Evolutionary conservation across 2,888 invertebrate genomes (phyloP), one percentile per base, ranked within the genome.

Genomic region (Drosophila mimica): DNA sequence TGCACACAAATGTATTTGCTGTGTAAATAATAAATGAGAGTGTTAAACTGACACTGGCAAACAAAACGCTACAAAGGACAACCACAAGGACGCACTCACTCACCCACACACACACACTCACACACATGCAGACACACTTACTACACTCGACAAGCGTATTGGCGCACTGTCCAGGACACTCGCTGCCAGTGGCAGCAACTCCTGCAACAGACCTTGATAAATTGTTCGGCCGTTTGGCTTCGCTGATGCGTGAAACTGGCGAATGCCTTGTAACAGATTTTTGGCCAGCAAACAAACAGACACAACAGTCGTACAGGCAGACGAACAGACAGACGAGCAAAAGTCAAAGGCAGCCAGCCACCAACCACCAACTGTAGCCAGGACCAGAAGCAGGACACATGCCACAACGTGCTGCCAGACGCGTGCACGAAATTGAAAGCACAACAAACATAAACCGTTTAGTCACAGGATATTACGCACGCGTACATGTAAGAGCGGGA

Each of bases 401-500:
- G 53, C 59, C 67, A 66, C 57, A 76, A 81, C 77, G 74, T 76
- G 76, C 72, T 78, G 78, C 67, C 61, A 72, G 76, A 78, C 91
- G 86, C 84, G 86, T 86, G 89, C 79, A 82, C 81, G 83, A 88
- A 88, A 91, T 90, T 92, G 91, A 92, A 92, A 92, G 91, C 87
- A 85, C 89, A 91, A 92, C 92, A 92, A 91, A 91, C 89, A 92
- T 92, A 93, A 93, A 93, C 92, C 93, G 92, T 93, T 93, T 93
- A 93, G 93, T 93, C 92, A 93, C 93, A 93, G 93, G 92, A 93
- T 93, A 93, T 93, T 93, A 92, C 93, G 90, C 91, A 91, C 92
- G 91, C 89, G 91, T 83, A 83, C 90, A 89, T 81, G 89, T 84
- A 67, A 54, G 73, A 76, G 72, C 30, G 51, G 54, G 83, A 77